phyloP scores from a whole-genome alignment of 1,140 invertebrate species.

The Papilio machaon region DNA sequence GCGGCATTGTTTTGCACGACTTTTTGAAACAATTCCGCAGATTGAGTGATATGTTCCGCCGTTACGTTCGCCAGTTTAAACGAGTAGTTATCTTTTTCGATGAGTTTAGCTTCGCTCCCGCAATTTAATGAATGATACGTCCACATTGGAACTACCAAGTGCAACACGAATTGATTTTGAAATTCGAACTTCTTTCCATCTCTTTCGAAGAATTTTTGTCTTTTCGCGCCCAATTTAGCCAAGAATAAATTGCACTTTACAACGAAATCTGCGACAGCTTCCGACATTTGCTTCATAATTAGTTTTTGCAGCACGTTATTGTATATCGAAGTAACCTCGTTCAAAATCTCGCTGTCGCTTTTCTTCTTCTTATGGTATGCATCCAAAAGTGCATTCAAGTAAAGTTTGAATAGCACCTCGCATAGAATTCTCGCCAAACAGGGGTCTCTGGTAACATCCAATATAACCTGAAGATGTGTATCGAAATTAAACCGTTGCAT shows the following conservation, averaged over 20 bases:
- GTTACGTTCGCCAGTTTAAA: slow-evolving; percentile 38
- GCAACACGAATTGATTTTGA: slow-evolving; percentile 41
- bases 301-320: slow-evolving; percentile 40
- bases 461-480: slow-evolving; percentile 24
- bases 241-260: slow-evolving; percentile 44
- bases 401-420: slow-evolving; percentile 28
- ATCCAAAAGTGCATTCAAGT: not conserved
- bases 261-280: slow-evolving; percentile 36
- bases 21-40: slow-evolving; percentile 32
- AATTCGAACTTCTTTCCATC: slow-evolving; percentile 44
- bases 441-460: slow-evolving; percentile 34
- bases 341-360: slow-evolving; percentile 28
- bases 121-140: slow-evolving; percentile 10
- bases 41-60: slow-evolving; percentile 44
- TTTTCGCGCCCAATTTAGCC: slow-evolving; percentile 39
- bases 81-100: slow-evolving; percentile 30
- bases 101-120: not conserved
- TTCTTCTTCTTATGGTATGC: slow-evolving; percentile 1
- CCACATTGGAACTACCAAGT: slow-evolving; percentile 39
- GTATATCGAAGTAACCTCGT: slow-evolving; percentile 33
- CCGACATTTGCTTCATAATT: slow-evolving; percentile 39
- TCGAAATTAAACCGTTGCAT: slow-evolving; percentile 36
- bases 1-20: slow-evolving; percentile 30
- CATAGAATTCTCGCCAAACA: slow-evolving; percentile 21
- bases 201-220: slow-evolving; percentile 42